Percentiles rank a stretch among this genome's conserved stretches.
Evolutionary conservation across 2,113 vertebrate species (phyloP).

Genomic region (Corythaixoides concolor): DNA sequence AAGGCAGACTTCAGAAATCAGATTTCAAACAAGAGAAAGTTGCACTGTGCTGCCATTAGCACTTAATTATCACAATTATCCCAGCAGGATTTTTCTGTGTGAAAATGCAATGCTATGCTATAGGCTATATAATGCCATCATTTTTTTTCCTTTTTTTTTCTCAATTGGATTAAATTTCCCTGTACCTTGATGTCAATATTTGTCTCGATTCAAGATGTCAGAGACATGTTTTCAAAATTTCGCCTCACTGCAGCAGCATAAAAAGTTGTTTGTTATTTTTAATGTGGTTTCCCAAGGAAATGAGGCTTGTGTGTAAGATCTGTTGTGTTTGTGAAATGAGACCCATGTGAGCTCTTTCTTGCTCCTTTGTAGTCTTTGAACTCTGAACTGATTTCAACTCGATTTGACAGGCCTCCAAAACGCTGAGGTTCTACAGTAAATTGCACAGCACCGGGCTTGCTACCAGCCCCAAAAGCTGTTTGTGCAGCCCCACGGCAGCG

Average conservation of each 20-base stretch:
- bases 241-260: background rate
- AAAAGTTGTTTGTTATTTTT: slow-evolving; percentile 20
- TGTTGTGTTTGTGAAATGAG: background rate
- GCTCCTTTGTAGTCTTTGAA: slow-evolving; percentile 2
- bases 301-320: background rate
- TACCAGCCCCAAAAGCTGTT: too few species aligned
- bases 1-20: slow-evolving; percentile 25
- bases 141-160: background rate
- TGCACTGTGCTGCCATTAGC: background rate
- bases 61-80: background rate
- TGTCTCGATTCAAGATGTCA: background rate
- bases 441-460: background rate
- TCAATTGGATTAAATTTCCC: background rate
- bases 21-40: slow-evolving; percentile 5
- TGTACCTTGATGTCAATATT: background rate
- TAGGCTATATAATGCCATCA: background rate
- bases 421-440: background rate
- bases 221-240: slow-evolving; percentile 4
- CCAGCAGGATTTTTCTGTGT: background rate
- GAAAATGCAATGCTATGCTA: background rate
- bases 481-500: fast-evolving
- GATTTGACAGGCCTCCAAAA: background rate
- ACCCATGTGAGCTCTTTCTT: background rate
- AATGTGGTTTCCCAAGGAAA: slow-evolving; percentile 49
- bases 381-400: background rate